Conservation (phyloP, 1,140 invertebrate species). For the Aphaenogaster rudis region DNA sequence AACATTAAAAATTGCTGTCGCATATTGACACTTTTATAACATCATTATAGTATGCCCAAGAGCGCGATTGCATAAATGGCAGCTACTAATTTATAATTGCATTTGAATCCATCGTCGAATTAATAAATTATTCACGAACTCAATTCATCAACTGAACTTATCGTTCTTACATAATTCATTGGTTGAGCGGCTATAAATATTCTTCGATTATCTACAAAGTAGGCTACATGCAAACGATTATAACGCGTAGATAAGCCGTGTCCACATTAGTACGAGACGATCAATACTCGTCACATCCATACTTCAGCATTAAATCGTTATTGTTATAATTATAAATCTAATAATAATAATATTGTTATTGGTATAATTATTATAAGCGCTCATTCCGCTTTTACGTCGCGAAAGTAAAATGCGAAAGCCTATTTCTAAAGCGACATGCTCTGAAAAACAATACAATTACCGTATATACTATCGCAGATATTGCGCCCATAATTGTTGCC, state of each 20-base stretch:
- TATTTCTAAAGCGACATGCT: neutral
- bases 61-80: neutral
- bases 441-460: constrained; percentile 8
- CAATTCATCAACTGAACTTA: constrained; percentile 42
- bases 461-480: neutral
- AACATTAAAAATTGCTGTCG: neutral
- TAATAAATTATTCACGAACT: constrained; percentile 35
- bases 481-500: constrained; percentile 1
- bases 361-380: constrained; percentile 16
- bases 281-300: constrained; percentile 59
- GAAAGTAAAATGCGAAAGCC: neutral
- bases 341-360: constrained; percentile 34
- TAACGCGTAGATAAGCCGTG: constrained; percentile 53
- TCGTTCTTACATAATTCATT: constrained; percentile 45
- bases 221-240: constrained; percentile 66
- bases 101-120: neutral
- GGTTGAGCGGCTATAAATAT: constrained; percentile 65
- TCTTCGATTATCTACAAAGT: constrained; percentile 62
- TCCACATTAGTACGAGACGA: constrained; percentile 40
- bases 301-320: constrained; percentile 13
- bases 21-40: neutral
- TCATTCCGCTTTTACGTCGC: neutral
- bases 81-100: neutral
- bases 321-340: constrained; percentile 1
- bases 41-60: neutral